Conservation (phyloP, 1,140 invertebrate genomes). For the Plectus sambesii region DNA sequence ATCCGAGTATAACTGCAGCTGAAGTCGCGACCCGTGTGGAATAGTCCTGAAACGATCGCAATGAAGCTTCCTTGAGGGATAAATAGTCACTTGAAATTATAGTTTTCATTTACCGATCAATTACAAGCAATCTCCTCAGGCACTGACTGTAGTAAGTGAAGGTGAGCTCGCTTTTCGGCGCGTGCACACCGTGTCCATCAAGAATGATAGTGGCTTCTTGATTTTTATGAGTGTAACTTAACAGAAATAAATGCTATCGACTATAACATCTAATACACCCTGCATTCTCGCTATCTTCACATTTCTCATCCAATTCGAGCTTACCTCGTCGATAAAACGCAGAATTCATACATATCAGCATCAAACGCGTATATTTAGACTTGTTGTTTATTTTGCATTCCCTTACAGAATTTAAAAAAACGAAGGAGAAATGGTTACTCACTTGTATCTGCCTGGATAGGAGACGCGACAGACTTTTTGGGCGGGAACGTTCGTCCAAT, state of each 20-base stretch:
- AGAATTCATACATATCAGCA: conserved; percentile 18
- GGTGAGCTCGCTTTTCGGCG: too few relatives aligned
- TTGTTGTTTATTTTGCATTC: conserved; percentile 13
- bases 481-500: conserved; percentile 71
- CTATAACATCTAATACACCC: too few relatives aligned
- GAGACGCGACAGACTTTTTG: conserved; percentile 60
- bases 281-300: conserved; percentile 54
- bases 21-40: conserved; percentile 30
- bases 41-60: conserved; percentile 36
- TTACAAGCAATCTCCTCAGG: too few relatives aligned
- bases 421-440: conserved; percentile 4
- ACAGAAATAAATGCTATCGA: too few relatives aligned
- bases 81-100: too few relatives aligned
- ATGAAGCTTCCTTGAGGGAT: too few relatives aligned
- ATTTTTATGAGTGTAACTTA: too few relatives aligned
- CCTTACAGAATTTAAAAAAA: conserved; percentile 6
- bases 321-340: conserved; percentile 16
- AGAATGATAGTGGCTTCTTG: too few relatives aligned
- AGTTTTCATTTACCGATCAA: too few relatives aligned
- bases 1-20: conserved; percentile 31
- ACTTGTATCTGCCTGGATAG: conserved; percentile 26
- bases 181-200: too few relatives aligned
- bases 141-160: too few relatives aligned
- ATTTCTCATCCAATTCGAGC: conserved; percentile 7
- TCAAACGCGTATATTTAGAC: conserved; percentile 20